Evolutionary conservation across 2,797 vertebrate genomes (phyloP), one percentile per base, ranked within the genome.

Genomic region (Micropoecilia bifurca): DNA sequence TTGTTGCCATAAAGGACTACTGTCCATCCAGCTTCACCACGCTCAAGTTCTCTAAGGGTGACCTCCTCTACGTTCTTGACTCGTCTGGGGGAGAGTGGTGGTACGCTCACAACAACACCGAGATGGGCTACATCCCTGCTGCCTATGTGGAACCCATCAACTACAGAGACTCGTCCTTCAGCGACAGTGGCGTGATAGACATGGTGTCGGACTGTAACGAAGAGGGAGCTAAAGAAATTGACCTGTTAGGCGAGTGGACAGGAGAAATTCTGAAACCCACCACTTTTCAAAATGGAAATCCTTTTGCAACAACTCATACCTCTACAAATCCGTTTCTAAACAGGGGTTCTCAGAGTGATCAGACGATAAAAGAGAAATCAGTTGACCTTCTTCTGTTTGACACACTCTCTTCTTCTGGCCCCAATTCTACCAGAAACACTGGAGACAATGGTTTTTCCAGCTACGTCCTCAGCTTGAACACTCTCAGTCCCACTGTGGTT

Each of bases 71-170:
- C 2, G 98, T 99, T 77, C 88, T 99, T 86, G 98, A 99, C 92
- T 96, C 97, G 0, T 97, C 98, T 0, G 97, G 97, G 13, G 97
- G 97, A 0, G 98, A 99, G 85, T 99, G 98, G 98, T 99, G 98
- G 98, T 99, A 99, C 0, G 98, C 98, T 2, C 98, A 99, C 93
- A 99, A 99, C 92, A 99, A 97, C 90, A 99, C 96, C 0, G 98
- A 99, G 89, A 99, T 99, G 97, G 98, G 98, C 6, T 99, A 99
- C 88, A 99, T 99, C 87, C 98, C 98, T 0, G 96, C 98, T 4
- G 97, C 98, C 8, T 97, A 99, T 0, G 98, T 99, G 72, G 95
- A 98, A 85, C 98, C 98, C 3, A 76, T 99, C 0, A 96, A 93
- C 87, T 95, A 93, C 90, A 94, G 96, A 71, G 96, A 96, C 90